A percentile compares a stretch with the other conserved stretches of the same genome.
These are phyloP conservation scores for Napeogenes inachia DNA, from an alignment of 2,888 invertebrate genomes.

Conservation along the genomic window DNA sequence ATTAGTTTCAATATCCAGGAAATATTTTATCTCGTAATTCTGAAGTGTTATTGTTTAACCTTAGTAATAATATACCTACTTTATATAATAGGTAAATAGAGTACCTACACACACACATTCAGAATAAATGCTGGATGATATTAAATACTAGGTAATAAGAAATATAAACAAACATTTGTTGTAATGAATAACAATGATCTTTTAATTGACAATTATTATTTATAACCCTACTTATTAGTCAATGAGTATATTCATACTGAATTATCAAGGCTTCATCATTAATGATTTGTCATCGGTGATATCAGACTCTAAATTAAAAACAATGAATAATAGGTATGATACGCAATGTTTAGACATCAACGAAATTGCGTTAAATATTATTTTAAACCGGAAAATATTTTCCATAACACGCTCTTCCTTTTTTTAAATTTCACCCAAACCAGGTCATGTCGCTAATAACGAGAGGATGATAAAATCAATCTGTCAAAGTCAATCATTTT, in stretches of 20 bases:
- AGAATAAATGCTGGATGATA: no score
- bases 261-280: slow-evolving; percentile 21
- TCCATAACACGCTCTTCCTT: no score
- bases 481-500: slow-evolving; percentile 29
- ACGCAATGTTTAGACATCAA: not conserved
- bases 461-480: slow-evolving; percentile 29
- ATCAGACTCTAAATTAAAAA: slow-evolving; percentile 10
- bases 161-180: no score
- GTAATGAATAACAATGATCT: not conserved
- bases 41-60: no score
- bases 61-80: no score
- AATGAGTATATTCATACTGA: slow-evolving; percentile 11
- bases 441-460: slow-evolving; percentile 27
- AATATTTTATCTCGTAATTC: no score
- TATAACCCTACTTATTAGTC: slow-evolving; percentile 17
- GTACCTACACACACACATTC: no score
- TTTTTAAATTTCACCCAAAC: slow-evolving; percentile 23
- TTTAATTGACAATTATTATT: slow-evolving; percentile 20
- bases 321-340: slow-evolving; percentile 9
- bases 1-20: no score
- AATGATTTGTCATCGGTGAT: slow-evolving; percentile 15
- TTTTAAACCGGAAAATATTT: no score
- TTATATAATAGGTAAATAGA: not conserved
- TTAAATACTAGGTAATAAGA: no score
- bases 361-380: no score